These are phyloP conservation scores for Cephalotes varians DNA, from an alignment of 2,888 invertebrate species.

Conservation along the genomic window DNA sequence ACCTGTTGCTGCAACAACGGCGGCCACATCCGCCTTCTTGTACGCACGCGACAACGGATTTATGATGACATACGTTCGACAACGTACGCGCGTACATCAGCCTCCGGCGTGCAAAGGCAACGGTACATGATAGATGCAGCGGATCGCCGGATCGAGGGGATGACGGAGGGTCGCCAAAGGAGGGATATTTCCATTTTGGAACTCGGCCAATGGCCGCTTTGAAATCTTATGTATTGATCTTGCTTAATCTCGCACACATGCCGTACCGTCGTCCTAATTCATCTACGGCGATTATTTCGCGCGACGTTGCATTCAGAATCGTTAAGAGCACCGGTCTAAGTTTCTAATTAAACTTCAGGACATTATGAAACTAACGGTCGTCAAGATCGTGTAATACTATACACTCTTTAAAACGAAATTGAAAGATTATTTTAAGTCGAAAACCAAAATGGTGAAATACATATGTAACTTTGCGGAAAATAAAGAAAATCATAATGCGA, in stretches of 20 bases:
- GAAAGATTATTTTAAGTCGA: background rate
- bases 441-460: background rate
- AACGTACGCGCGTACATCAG: conserved; percentile 10
- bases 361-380: background rate
- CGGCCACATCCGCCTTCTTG: background rate
- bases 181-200: conserved; percentile 49
- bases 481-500: background rate
- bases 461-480: background rate
- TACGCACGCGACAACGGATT: conserved; percentile 13
- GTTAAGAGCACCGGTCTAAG: conserved; percentile 5
- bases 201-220: conserved; percentile 43
- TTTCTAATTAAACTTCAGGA: background rate
- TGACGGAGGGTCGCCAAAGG: conserved; percentile 27
- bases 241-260: conserved; percentile 40
- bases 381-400: background rate
- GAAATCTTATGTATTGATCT: conserved; percentile 55
- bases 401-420: background rate
- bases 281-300: conserved; percentile 34
- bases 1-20: conserved; percentile 39
- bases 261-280: conserved; percentile 32
- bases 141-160: background rate
- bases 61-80: conserved; percentile 32
- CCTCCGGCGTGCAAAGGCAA: background rate
- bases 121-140: conserved; percentile 10
- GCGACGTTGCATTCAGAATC: background rate